These are phyloP conservation scores for Steatornis caripensis DNA, from an alignment of 2,113 vertebrate genomes.

Conservation along the genomic window DNA sequence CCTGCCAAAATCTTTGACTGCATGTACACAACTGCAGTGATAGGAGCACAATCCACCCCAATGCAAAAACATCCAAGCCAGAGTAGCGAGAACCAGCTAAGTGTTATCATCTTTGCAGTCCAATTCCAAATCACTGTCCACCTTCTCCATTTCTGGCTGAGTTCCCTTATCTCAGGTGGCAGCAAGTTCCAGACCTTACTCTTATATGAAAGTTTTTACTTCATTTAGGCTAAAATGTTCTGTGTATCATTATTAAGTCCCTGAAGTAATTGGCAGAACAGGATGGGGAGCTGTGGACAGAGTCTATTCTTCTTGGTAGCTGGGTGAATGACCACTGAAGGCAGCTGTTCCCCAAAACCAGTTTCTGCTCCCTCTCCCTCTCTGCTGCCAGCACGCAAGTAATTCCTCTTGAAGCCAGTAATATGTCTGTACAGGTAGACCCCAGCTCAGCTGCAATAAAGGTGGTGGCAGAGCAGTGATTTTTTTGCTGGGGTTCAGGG, in stretches of 20 bases:
- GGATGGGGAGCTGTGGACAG: neutral
- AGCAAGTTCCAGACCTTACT: neutral
- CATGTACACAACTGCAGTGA: accelerated
- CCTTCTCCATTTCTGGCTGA: neutral
- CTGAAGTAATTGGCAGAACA: neutral
- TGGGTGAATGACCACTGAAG: neutral
- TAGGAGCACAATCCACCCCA: neutral
- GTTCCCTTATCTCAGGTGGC: neutral
- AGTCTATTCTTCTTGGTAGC: neutral
- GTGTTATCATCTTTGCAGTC: neutral
- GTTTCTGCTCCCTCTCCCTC: neutral
- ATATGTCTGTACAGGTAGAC: accelerated
- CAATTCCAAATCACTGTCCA: neutral
- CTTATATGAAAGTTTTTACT: neutral
- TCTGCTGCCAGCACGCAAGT: neutral
- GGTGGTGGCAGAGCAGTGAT: neutral
- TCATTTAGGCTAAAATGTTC: neutral
- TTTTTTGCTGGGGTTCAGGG: neutral
- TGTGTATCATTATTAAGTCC: neutral
- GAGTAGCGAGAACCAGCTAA: neutral
- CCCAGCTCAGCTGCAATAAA: neutral
- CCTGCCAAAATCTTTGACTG: neutral
- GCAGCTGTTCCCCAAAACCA: neutral
- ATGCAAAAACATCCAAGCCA: neutral
- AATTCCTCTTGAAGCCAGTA: neutral